phyloP scores from a whole-genome alignment of 2,797 vertebrate genomes.

The Odontamblyopus lacepedii region DNA sequence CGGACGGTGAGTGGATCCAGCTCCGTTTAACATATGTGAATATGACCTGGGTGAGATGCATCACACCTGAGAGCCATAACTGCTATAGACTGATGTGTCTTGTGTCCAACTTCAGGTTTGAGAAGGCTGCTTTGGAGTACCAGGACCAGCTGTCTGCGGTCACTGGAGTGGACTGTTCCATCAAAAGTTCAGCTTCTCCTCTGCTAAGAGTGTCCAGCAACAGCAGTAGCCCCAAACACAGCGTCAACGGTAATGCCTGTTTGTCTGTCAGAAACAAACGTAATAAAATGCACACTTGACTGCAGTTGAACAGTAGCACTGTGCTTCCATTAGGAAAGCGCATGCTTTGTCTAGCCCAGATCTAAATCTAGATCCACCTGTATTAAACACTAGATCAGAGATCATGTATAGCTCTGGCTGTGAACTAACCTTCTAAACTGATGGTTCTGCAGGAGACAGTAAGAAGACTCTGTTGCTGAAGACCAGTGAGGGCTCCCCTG shows the following conservation, averaged over 20 bases:
- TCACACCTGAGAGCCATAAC: neutral
- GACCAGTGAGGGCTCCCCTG: constrained; percentile 88
- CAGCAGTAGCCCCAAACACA: constrained; percentile 90
- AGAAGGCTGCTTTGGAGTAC: constrained; percentile 93
- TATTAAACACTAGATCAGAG: neutral
- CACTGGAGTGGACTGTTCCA: constrained; percentile 91
- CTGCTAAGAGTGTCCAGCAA: constrained; percentile 85
- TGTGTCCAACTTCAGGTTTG: constrained; percentile 83
- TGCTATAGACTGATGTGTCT: neutral
- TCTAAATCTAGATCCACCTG: neutral
- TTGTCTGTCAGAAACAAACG: neutral
- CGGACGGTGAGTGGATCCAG: constrained; percentile 80
- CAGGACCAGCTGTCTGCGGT: constrained; percentile 94
- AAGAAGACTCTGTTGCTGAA: constrained; percentile 93
- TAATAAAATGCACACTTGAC: neutral
- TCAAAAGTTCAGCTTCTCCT: constrained; percentile 85
- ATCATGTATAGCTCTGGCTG: neutral
- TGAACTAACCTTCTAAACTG: neutral
- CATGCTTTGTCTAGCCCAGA: neutral
- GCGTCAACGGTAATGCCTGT: constrained; percentile 78
- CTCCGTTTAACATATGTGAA: neutral
- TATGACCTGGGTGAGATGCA: neutral
- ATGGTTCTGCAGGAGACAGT: constrained; percentile 78
- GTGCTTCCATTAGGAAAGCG: neutral
- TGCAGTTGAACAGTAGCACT: neutral